A percentile compares a stretch with the other conserved stretches of the same genome.
phyloP scores from a whole-genome alignment of 2,113 vertebrate species.

The Oryzias woworae region DNA sequence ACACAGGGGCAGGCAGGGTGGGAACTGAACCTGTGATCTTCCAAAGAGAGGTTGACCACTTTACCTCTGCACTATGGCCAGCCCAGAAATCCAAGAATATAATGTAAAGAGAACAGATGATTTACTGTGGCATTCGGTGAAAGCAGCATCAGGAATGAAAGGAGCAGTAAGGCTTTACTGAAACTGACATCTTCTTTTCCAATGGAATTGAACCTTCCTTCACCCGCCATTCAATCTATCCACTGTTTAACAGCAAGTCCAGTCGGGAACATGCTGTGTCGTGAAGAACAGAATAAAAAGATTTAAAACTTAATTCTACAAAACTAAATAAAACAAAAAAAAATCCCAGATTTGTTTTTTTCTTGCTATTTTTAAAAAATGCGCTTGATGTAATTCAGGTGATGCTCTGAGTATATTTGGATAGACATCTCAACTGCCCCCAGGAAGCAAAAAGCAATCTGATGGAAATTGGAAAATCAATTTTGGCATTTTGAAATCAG shows the following conservation, averaged over 20 bases:
- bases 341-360: not conserved
- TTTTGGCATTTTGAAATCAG: conserved; percentile 68
- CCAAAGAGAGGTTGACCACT: too few species aligned
- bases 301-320: not conserved
- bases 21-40: too few species aligned
- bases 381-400: conserved; percentile 28
- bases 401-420: conserved; percentile 42
- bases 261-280: not conserved
- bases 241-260: not conserved
- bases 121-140: too few species aligned
- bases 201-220: too few species aligned
- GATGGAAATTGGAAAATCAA: conserved; percentile 70
- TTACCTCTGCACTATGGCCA: too few species aligned
- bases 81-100: too few species aligned
- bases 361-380: conserved; percentile 23
- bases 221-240: too few species aligned
- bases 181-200: too few species aligned
- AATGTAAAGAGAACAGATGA: too few species aligned
- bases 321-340: not conserved
- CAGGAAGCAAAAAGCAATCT: conserved; percentile 49
- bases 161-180: too few species aligned
- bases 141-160: too few species aligned
- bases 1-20: too few species aligned
- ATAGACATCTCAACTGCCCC: conserved; percentile 34
- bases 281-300: not conserved